Base-by-base conservation (phyloP, 2,113 vertebrate species). In the Oncorhynchus gorbuscha region DNA sequence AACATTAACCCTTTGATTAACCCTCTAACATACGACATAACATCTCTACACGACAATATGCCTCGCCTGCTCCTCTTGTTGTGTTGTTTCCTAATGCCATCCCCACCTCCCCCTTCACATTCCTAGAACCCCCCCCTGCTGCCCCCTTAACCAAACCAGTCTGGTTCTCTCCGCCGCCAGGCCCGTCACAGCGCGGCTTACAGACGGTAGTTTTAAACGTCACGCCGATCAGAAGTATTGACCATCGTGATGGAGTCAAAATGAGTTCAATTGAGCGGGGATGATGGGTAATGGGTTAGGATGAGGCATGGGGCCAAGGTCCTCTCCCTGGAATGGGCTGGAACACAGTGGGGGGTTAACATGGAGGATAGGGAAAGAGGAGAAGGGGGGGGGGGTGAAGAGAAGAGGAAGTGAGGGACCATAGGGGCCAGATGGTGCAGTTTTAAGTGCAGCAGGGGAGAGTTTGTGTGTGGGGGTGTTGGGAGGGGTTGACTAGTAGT, bases 251-350 rank as follows among this genome's bases (percentile, higher is more conserved):
- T 30, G 26, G 24, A 35, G 30, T 68, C 26, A 68, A 68, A 68
- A 68, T n/a, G n/a, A 32, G 66, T 68, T 68, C 16, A 35, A 68
- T 68, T 68, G 66, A 68, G 66, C 66, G 66, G 66, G 30, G 28
- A 68, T 68, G 66, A 68, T 68, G 14, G 66, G 28, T 68, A 68
- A 68, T 68, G 66, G 66, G 66, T 8, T 18, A 14, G 14, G 66
- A 68, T 30, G 28, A 68, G 8, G 18, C 66, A 35, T 66, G 64
- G 9, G 39, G 39, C 39, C 39, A 45, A 3, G 39, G 39, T 45
- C 9, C 8, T 45, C 39, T 9, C 39, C 39, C 39, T 45, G 39
- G 39, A 45, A 58, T 58, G 18, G 55, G 55, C 39, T 45, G 39
- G 39, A 45, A 11, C 13, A 30, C 26, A 18, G 65, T 5, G 65